Evolutionary conservation across 1,140 invertebrate species (phyloP).

Genomic region (Drosophila ogumai): DNA sequence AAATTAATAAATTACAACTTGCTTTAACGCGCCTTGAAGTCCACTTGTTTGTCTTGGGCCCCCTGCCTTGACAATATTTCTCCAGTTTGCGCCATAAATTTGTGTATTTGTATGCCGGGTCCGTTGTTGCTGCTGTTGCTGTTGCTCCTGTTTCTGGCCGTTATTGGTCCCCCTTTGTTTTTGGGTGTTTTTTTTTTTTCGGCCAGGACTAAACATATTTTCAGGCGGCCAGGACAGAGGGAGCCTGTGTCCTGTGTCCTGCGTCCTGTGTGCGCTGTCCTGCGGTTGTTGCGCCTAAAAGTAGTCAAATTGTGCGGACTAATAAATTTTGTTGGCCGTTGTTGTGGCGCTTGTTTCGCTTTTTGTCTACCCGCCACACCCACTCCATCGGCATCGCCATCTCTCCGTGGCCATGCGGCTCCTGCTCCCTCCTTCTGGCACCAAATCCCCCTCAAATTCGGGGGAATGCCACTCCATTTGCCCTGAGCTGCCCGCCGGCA

Average conservation of each 20-base stretch:
- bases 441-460: slow-evolving; percentile 24
- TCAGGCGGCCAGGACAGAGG: slow-evolving; percentile 54
- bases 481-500: slow-evolving; percentile 68
- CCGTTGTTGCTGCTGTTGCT: slow-evolving; percentile 38
- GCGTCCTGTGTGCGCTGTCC: slow-evolving; percentile 51
- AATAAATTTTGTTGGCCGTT: slow-evolving; percentile 81
- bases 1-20: slow-evolving; percentile 82
- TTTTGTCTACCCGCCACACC: slow-evolving; percentile 44
- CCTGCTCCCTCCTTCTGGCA: not conserved
- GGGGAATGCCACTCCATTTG: slow-evolving; percentile 64
- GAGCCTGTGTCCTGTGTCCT: slow-evolving; percentile 53
- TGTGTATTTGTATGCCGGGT: slow-evolving; percentile 70
- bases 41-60: slow-evolving; percentile 61
- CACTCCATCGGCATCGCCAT: slow-evolving; percentile 10
- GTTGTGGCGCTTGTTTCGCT: slow-evolving; percentile 75
- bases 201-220: slow-evolving; percentile 72
- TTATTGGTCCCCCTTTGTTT: slow-evolving; percentile 52
- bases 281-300: slow-evolving; percentile 82
- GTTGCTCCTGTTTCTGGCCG: slow-evolving; percentile 40
- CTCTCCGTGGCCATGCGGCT: not conserved
- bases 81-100: slow-evolving; percentile 78
- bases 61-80: slow-evolving; percentile 72
- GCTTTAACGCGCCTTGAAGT: slow-evolving; percentile 70
- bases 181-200: slow-evolving; percentile 50
- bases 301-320: slow-evolving; percentile 82